Conservation (phyloP, 2,888 invertebrate species). For the Pelosia muscerda region DNA sequence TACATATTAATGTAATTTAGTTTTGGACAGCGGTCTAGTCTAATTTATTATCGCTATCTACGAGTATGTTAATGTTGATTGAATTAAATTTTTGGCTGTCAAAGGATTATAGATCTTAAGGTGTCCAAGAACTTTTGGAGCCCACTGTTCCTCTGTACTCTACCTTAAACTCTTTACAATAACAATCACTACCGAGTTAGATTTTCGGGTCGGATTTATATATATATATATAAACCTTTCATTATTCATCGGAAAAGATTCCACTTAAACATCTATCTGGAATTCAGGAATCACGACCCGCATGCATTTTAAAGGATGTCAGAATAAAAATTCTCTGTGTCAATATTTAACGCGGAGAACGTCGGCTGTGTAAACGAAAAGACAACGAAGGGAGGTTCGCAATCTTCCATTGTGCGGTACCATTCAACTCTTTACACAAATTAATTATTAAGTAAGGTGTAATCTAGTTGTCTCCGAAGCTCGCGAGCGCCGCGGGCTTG, state of each 20-base stretch:
- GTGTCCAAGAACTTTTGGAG: no score
- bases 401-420: conserved; percentile 59
- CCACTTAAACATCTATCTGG: neutral
- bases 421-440: conserved; percentile 80
- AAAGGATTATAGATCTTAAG: no score
- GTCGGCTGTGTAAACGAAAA: conserved; percentile 64
- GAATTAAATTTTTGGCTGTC: no score
- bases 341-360: conserved; percentile 66
- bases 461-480: conserved; percentile 67
- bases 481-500: conserved; percentile 30
- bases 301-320: conserved; percentile 26
- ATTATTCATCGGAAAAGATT: neutral
- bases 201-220: neutral
- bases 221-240: neutral
- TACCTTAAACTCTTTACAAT: no score
- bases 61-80: no score
- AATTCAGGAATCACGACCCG: neutral
- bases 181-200: neutral
- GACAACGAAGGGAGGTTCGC: conserved; percentile 63
- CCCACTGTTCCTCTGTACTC: no score
- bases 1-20: no score
- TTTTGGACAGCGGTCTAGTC: no score
- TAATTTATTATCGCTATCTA: no score
- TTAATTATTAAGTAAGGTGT: conserved; percentile 79
- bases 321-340: conserved; percentile 54